Percentiles rank a stretch among this genome's conserved stretches.
Conservation (phyloP, 2,888 invertebrate genomes). For the Torymus texanus region DNA sequence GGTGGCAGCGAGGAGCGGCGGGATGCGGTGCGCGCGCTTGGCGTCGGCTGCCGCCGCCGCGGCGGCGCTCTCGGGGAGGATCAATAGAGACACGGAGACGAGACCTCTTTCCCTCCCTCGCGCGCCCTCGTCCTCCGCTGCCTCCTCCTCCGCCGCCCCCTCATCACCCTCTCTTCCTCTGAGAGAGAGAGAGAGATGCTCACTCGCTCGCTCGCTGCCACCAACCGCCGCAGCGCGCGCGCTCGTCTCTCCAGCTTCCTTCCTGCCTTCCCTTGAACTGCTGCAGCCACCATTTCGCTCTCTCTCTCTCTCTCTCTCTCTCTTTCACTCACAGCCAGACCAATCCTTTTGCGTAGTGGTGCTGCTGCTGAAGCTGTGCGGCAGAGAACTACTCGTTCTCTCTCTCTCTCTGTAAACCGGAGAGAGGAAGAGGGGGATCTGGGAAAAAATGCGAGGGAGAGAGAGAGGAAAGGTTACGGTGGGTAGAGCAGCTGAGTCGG, state of each 20-base stretch:
- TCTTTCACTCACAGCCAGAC: constrained; percentile 33
- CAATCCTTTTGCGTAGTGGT: constrained; percentile 45
- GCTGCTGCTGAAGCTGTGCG: constrained; percentile 33
- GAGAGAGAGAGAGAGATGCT: constrained; percentile 5
- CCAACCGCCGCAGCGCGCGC: constrained; percentile 10
- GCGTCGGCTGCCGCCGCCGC: constrained; percentile 43
- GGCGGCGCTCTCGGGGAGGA: constrained; percentile 72
- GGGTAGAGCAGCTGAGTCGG: constrained; percentile 9
- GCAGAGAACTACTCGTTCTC: constrained; percentile 34
- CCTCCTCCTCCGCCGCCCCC: constrained; percentile 36
- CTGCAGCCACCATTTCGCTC: constrained; percentile 25
- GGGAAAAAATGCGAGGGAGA: background rate
- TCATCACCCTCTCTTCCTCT: constrained; percentile 52
- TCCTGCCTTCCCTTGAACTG: constrained; percentile 31
- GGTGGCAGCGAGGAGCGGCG: constrained; percentile 57
- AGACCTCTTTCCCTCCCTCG: constrained; percentile 58
- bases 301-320: constrained; percentile 42
- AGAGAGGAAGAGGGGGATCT: constrained; percentile 14
- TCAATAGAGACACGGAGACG: constrained; percentile 75
- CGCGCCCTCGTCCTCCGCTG: constrained; percentile 10
- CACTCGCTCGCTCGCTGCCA: constrained; percentile 56
- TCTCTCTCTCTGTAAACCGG: background rate
- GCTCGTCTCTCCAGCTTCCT: constrained; percentile 44
- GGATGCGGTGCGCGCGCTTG: constrained; percentile 68
- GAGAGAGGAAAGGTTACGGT: constrained; percentile 21